A percentile compares a stretch with the other conserved stretches of the same genome.
These are phyloP conservation scores for Cavia aperea DNA, from an alignment of 2,113 vertebrate genomes.

Conservation along the genomic window DNA sequence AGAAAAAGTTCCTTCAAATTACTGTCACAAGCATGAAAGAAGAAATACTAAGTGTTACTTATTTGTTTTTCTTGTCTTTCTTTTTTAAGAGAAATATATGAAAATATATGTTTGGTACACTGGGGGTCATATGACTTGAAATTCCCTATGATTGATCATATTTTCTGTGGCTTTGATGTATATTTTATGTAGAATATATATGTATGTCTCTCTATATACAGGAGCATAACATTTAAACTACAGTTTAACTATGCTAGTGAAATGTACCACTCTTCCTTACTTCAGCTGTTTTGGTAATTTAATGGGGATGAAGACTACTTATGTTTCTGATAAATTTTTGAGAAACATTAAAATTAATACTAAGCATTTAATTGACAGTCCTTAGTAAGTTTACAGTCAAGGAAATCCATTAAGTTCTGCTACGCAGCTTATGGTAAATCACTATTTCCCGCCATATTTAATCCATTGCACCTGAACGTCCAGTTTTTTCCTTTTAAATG, in stretches of 20 bases:
- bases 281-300: neutral
- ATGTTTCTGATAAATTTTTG: neutral
- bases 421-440: neutral
- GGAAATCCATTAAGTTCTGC: neutral
- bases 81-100: neutral
- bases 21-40: neutral
- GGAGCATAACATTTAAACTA: neutral
- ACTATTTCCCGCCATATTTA: neutral
- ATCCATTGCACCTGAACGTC: neutral
- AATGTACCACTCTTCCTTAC: neutral
- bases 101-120: neutral
- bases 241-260: neutral
- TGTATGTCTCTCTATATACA: neutral
- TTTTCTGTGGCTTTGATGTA: neutral
- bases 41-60: neutral
- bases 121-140: neutral
- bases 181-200: neutral
- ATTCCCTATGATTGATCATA: neutral
- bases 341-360: neutral
- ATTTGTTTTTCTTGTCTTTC: neutral
- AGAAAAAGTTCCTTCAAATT: neutral
- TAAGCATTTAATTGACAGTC: conserved; percentile 18
- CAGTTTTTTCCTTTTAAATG: neutral
- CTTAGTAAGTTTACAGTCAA: neutral
- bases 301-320: neutral